Percentiles rank a stretch among this genome's conserved stretches.
Evolutionary conservation across 2,888 invertebrate genomes (phyloP).

Genomic region (Acrobeloides nanus): DNA sequence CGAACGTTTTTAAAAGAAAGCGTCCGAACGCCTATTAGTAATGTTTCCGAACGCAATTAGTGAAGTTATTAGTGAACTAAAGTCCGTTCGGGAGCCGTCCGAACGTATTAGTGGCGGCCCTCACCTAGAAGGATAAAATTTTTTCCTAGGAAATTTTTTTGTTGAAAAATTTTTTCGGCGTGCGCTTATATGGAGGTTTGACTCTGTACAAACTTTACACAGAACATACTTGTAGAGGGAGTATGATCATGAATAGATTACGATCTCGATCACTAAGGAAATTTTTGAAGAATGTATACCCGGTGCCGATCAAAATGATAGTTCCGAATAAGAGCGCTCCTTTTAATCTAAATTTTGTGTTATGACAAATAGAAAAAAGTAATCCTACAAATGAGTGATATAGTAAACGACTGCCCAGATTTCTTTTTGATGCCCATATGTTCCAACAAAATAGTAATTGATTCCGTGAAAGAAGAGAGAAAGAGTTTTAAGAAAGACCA

Average conservation of each 20-base stretch:
- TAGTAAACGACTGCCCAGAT: slow-evolving; percentile 96
- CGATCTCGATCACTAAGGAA: slow-evolving; percentile 83
- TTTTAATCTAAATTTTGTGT: slow-evolving; percentile 64
- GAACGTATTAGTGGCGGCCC: too few relatives aligned
- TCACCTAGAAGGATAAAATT: too few relatives aligned
- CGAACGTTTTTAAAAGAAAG: too few relatives aligned
- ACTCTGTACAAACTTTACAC: too few relatives aligned
- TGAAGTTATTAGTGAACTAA: too few relatives aligned
- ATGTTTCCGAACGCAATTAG: too few relatives aligned
- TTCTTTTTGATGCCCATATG: slow-evolving; percentile 82
- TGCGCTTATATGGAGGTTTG: too few relatives aligned
- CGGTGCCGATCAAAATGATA: slow-evolving; percentile 89
- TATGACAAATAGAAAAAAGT: slow-evolving; percentile 1
- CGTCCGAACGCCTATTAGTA: too few relatives aligned
- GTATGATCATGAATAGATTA: slow-evolving; percentile 90
- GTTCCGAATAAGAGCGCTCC: slow-evolving; percentile 90
- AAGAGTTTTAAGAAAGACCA: slow-evolving; percentile 64
- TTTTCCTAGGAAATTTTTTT: too few relatives aligned
- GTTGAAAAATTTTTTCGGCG: too few relatives aligned
- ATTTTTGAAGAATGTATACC: slow-evolving; percentile 97
- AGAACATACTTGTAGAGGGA: slow-evolving; percentile 78
- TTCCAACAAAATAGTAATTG: slow-evolving; percentile 76
- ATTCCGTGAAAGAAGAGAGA: slow-evolving; percentile 85
- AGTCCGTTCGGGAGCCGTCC: too few relatives aligned
- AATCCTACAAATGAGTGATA: slow-evolving; percentile 84